Evolutionary conservation across 2,113 vertebrate species (phyloP), one percentile per base, ranked within the genome.

Genomic region (Onychorhynchus coronatus): DNA sequence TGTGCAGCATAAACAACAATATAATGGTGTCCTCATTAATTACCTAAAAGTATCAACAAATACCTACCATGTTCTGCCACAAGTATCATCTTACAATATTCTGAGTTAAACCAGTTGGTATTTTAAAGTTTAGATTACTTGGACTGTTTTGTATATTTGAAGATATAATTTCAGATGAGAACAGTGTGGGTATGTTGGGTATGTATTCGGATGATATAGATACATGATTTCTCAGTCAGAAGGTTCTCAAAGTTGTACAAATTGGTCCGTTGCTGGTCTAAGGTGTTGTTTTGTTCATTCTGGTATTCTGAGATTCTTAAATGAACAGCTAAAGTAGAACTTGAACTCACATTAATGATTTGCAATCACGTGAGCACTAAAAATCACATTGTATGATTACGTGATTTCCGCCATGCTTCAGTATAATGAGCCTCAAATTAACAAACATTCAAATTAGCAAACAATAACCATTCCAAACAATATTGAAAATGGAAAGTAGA

Each of bases 101-200:
- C 25, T 71, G 14, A 67, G 6, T 78, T 71, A 61, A 58, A 73
- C 7, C 2, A 6, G 4, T 1, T 37, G 11, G 11, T 77, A 52
- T 63, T 90, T 83, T 35, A 70, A 90, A 63, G 8, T 52, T 78
- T 59, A 20, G 11, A 47, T 66, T 72, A 33, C 10, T 49, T 58
- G n/a, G 30, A 47, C 59, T 78, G 12, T 75, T 85, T 83, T 65
- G 7, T 58, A 41, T 49, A 4, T 41, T 87, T 65, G 78, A 68
- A 82, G 30, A 28, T 22, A n/a, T n/a, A 33, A 84, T 68, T 56
- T 88, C 28, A 76, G 23, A 27, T n/a, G 17, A 16, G 33, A 89
- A 42, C 10, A 24, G 12, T 35, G n/a, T 4, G 15, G 0, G 0
- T 35, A 22, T 16, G 10, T 13, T 4, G 15, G 0, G 0, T 35